phyloP scores from a whole-genome alignment of 2,797 vertebrate species.

The Amblyopsis hoosieri region DNA sequence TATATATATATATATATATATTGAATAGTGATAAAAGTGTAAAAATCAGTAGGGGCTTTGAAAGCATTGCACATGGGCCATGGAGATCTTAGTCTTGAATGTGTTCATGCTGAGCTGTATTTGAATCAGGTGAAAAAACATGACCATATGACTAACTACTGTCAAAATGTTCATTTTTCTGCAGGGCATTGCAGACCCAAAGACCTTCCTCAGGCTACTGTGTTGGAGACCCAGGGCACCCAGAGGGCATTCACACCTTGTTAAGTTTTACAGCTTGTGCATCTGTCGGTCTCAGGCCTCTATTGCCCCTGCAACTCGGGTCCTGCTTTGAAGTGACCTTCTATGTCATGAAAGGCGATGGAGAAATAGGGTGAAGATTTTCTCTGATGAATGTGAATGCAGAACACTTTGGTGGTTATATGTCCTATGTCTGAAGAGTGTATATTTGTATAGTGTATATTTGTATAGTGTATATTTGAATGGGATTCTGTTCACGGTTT shows the following conservation, averaged over 20 bases:
- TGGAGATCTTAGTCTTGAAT: too few relatives aligned
- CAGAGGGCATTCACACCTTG: constrained; percentile 82
- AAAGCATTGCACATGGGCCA: too few relatives aligned
- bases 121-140: too few relatives aligned
- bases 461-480: background rate
- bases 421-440: constrained; percentile 11
- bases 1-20: too few relatives aligned
- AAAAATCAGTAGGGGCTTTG: background rate
- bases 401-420: constrained; percentile 36
- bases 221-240: constrained; percentile 64
- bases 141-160: too few relatives aligned
- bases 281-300: constrained; percentile 75
- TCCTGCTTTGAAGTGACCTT: constrained; percentile 76
- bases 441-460: too few relatives aligned
- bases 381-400: constrained; percentile 53
- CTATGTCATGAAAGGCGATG: constrained; percentile 47
- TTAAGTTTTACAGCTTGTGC: constrained; percentile 82
- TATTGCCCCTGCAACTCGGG: constrained; percentile 65
- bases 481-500: constrained; percentile 6
- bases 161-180: constrained; percentile 44
- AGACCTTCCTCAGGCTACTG: constrained; percentile 49
- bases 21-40: too few relatives aligned
- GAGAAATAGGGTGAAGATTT: constrained; percentile 41
- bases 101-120: too few relatives aligned
- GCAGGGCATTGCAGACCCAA: constrained; percentile 30